These are phyloP conservation scores for Etheostoma perlongum DNA, from an alignment of 2,797 vertebrate genomes.

Conservation along the genomic window DNA sequence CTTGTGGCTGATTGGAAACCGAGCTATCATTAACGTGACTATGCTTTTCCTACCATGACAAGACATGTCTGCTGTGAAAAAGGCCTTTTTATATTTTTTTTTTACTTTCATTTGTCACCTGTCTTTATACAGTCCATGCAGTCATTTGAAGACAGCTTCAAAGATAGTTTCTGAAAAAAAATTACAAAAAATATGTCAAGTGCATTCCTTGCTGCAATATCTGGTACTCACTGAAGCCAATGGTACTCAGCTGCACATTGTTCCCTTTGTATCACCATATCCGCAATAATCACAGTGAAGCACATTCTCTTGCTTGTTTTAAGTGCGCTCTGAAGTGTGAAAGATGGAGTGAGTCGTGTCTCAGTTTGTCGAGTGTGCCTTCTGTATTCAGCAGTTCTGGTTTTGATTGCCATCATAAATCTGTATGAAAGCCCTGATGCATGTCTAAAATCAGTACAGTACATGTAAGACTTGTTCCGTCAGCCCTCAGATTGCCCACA, in stretches of 20 bases:
- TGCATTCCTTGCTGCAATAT: constrained; percentile 39
- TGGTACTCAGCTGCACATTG: constrained; percentile 57
- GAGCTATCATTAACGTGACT: neutral
- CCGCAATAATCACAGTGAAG: constrained; percentile 53
- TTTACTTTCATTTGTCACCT: neutral
- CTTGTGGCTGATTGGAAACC: neutral
- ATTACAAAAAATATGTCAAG: constrained; percentile 27
- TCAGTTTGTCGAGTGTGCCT: constrained; percentile 37
- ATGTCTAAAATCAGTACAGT: constrained; percentile 31
- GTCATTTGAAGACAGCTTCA: constrained; percentile 15
- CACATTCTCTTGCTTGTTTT: constrained; percentile 54
- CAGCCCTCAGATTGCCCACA: constrained; percentile 17
- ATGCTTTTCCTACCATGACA: neutral
- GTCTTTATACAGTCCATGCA: neutral
- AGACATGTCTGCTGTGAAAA: neutral
- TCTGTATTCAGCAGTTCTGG: constrained; percentile 14
- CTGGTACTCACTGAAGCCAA: constrained; percentile 32
- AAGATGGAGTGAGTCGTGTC: constrained; percentile 55
- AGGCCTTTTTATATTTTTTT: too few relatives aligned
- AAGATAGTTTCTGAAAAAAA: constrained; percentile 23
- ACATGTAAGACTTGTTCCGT: neutral
- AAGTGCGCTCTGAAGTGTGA: constrained; percentile 41
- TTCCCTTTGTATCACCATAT: constrained; percentile 51
- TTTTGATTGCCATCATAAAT: constrained; percentile 40
- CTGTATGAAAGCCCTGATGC: constrained; percentile 28